Base-by-base conservation (phyloP, 2,888 invertebrate genomes). In the Nomada fabriciana region DNA sequence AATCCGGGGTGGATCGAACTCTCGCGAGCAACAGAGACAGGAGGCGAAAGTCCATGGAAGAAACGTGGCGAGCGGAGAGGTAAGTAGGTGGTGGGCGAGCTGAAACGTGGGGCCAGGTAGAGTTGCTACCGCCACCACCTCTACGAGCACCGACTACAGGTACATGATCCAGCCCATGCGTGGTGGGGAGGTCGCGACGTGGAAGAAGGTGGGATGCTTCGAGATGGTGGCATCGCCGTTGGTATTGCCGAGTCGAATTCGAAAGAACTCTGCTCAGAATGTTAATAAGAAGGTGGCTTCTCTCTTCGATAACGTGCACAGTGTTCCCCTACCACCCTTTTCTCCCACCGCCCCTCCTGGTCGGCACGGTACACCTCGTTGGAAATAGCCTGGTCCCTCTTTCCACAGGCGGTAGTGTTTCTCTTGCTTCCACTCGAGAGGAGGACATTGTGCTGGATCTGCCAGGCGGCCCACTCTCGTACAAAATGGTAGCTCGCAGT, bases 231-330 rank as follows among this genome's bases (percentile, higher is more conserved):
- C 67, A 36, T 36, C 36, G 36, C 36, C 81, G 82, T 53, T 72
- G 79, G 77, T 86, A 84, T 84, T 63, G 68, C 82, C 82, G 72
- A 82, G 81, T 84, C 84, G 83, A 86, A 88, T 88, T 84, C 85
- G 80, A 85, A 75, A 87, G 83, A 86, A 84, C 78, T 80, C 61
- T 63, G 71, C 55, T 63, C 68, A 86, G 89, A 86, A 88, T 86
- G 79, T 77, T 83, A 86, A 84, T 89, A 89, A 89, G 87, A 89
- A 86, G 80, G 84, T 76, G 76, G 88, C 86, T 86, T 85, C 78
- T 75, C 77, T 73, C 81, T 55, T 67, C 79, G 76, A 85, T 77
- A 64, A 68, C 67, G 52, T 60, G 61, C 70, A 47, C 55, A 42
- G 65, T 13, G 23, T 55, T 53, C 29, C 23, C 52, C 64, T 25